Conservation (phyloP, 2,797 vertebrate genomes). For the Tarsius wallacei region DNA sequence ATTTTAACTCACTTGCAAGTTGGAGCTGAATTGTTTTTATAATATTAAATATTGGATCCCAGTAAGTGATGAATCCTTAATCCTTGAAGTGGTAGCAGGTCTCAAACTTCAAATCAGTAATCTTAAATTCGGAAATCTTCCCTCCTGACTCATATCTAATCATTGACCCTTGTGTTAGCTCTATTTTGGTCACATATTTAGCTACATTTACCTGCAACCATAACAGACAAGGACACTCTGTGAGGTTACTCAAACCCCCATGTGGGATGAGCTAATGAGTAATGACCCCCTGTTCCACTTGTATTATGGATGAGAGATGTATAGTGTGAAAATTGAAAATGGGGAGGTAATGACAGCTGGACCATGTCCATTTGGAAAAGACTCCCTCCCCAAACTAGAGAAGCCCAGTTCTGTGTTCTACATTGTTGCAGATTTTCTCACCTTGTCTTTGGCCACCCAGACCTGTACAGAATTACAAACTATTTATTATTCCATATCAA, state of each 20-base stretch:
- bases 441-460: background rate
- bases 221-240: background rate
- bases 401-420: background rate
- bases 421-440: background rate
- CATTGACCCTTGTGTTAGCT: background rate
- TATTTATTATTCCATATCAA: slow-evolving; percentile 20
- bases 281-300: background rate
- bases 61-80: slow-evolving; percentile 45
- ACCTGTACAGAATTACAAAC: background rate
- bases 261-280: background rate
- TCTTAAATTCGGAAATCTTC: slow-evolving; percentile 13
- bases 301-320: background rate
- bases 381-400: background rate
- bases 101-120: slow-evolving; percentile 35
- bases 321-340: slow-evolving; percentile 3
- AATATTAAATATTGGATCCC: slow-evolving; percentile 57
- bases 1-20: slow-evolving; percentile 59
- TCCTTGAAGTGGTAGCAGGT: background rate
- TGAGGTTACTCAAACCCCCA: background rate
- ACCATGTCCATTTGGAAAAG: slow-evolving; percentile 37
- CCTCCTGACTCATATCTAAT: background rate
- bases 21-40: slow-evolving; percentile 1
- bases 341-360: background rate
- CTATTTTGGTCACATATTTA: slow-evolving; percentile 3
- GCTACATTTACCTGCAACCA: background rate